A percentile compares a stretch with the other conserved stretches of the same genome.
Evolutionary conservation across 2,113 vertebrate genomes (phyloP).

Genomic region (Pyxicephalus adspersus): DNA sequence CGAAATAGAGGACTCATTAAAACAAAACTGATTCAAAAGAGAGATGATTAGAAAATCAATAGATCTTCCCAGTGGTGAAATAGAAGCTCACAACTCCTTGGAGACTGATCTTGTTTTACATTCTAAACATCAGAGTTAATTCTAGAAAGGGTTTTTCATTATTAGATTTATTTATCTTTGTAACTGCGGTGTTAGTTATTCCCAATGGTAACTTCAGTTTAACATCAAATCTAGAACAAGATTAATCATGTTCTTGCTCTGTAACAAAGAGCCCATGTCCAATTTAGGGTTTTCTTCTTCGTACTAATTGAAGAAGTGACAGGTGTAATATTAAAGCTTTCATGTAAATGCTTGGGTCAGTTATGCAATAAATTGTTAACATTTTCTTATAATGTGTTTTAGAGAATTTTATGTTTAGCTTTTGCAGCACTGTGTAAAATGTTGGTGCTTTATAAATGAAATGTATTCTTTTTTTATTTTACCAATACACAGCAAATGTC

Average conservation of each 20-base stretch:
- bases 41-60: conserved; percentile 53
- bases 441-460: too few relatives aligned
- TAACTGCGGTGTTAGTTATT: conserved; percentile 27
- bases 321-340: background rate
- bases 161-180: conserved; percentile 46
- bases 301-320: background rate
- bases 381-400: background rate
- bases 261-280: background rate
- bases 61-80: conserved; percentile 44
- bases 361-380: conserved; percentile 5
- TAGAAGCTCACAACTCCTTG: conserved; percentile 27
- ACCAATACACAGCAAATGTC: too few relatives aligned
- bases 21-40: conserved; percentile 32
- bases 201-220: conserved; percentile 11
- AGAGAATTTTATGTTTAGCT: too few relatives aligned
- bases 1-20: conserved; percentile 36
- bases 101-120: conserved; percentile 32
- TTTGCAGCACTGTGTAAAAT: too few relatives aligned
- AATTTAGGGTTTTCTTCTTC: background rate
- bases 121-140: conserved; percentile 18
- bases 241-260: conserved; percentile 12
- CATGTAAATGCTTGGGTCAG: background rate
- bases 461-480: too few relatives aligned
- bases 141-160: conserved; percentile 28
- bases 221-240: conserved; percentile 23